phyloP scores from a whole-genome alignment of 2,888 invertebrate genomes.

The Odontothrips loti region DNA sequence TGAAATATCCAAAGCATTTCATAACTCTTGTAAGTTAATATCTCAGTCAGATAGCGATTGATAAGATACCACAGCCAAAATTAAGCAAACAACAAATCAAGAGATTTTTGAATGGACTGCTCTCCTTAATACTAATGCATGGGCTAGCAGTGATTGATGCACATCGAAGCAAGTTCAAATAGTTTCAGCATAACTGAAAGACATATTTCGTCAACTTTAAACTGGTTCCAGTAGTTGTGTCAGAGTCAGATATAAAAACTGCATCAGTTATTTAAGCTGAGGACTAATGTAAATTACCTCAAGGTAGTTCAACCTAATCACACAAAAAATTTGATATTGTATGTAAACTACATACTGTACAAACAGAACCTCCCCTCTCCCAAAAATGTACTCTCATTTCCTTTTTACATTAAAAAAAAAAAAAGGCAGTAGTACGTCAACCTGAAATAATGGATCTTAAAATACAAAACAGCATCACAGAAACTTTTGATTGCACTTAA shows the following conservation, averaged over 20 bases:
- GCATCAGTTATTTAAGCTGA: background rate
- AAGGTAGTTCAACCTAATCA: background rate
- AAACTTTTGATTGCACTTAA: no score
- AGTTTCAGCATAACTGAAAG: background rate
- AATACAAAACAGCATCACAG: no score
- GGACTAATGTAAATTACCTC: background rate
- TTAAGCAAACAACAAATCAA: background rate
- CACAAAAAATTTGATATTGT: no score
- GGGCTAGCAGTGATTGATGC: background rate
- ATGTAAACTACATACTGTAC: no score
- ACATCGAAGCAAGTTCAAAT: background rate
- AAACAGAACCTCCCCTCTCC: no score
- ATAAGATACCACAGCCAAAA: background rate
- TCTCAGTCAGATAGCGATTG: background rate
- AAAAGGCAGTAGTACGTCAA: no score
- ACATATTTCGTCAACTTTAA: background rate
- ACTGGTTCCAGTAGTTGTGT: background rate
- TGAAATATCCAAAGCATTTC: background rate
- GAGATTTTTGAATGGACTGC: background rate
- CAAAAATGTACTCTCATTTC: no score
- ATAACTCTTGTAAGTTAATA: no score
- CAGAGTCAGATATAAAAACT: background rate
- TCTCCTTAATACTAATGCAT: background rate
- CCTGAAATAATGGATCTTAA: no score
- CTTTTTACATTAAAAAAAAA: no score